Conservation (phyloP, 2,113 vertebrate genomes). For the Oryzias javanicus region DNA sequence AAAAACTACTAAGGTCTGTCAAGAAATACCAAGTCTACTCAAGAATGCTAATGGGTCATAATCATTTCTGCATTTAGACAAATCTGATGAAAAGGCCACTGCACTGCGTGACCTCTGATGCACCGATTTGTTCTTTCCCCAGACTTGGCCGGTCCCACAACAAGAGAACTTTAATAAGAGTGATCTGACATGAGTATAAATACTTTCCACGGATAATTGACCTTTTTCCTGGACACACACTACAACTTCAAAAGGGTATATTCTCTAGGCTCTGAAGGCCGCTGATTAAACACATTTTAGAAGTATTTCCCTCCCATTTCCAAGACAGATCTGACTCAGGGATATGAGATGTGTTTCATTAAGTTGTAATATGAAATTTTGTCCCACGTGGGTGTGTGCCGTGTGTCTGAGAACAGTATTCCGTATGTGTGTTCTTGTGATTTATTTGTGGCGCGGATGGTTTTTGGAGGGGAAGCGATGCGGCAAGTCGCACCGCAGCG, state of each 20-base stretch:
- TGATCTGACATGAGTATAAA: slow-evolving; percentile 73
- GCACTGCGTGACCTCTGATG: slow-evolving; percentile 46
- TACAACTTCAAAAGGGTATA: slow-evolving; percentile 76
- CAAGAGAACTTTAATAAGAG: slow-evolving; percentile 61
- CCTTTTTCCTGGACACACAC: slow-evolving; percentile 72
- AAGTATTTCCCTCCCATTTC: slow-evolving; percentile 57
- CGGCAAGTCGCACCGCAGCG: slow-evolving; percentile 37
- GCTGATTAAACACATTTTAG: slow-evolving; percentile 66
- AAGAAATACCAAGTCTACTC: slow-evolving; percentile 20
- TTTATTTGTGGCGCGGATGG: neutral
- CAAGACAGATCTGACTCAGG: slow-evolving; percentile 37
- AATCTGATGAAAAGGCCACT: slow-evolving; percentile 51
- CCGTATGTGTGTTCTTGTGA: neutral
- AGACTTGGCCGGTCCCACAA: slow-evolving; percentile 73
- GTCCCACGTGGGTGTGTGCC: neutral
- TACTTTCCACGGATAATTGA: slow-evolving; percentile 78
- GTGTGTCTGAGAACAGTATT: neutral
- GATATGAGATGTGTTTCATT: slow-evolving; percentile 55
- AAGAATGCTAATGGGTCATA: slow-evolving; percentile 57
- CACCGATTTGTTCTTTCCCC: slow-evolving; percentile 70
- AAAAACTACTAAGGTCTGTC: slow-evolving; percentile 21
- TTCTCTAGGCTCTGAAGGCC: slow-evolving; percentile 48
- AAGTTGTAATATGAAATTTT: slow-evolving; percentile 22
- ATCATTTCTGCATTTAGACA: slow-evolving; percentile 51
- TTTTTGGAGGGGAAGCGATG: slow-evolving; percentile 38